These are phyloP conservation scores for Orchestes rusci DNA, from an alignment of 2,888 invertebrate species.

Conservation along the genomic window DNA sequence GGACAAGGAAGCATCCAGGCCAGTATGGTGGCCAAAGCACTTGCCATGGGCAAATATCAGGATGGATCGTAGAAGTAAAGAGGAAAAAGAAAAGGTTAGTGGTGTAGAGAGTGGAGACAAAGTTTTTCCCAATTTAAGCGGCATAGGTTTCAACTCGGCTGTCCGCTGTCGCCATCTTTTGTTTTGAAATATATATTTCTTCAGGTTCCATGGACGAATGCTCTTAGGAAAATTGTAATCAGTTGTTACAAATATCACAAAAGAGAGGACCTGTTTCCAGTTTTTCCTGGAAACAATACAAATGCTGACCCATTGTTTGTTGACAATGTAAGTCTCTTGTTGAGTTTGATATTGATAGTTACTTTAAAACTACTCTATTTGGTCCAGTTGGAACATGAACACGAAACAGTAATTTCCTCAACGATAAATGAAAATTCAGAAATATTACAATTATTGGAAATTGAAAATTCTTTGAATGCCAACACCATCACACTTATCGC, in stretches of 20 bases:
- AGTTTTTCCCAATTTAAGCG: no score
- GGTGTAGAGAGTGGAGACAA: no score
- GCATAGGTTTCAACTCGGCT: no score
- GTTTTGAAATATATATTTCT: not conserved
- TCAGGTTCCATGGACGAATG: slow-evolving; percentile 97
- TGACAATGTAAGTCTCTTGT: slow-evolving; percentile 40
- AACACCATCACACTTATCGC: no score
- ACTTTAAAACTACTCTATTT: no score
- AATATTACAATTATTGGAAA: no score
- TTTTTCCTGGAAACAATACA: slow-evolving; percentile 81
- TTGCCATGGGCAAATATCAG: slow-evolving; percentile 97
- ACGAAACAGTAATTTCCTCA: no score
- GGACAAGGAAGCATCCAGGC: slow-evolving; percentile 93
- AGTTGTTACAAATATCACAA: slow-evolving; percentile 98
- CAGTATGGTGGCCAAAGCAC: slow-evolving; percentile 98
- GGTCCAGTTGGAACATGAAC: no score
- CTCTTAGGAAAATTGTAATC: slow-evolving; percentile 90
- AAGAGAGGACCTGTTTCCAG: slow-evolving; percentile 88
- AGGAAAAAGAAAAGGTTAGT: slow-evolving; percentile 89
- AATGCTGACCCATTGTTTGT: slow-evolving; percentile 52
- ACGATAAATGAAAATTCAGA: no score
- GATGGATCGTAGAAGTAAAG: slow-evolving; percentile 93
- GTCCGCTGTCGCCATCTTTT: not conserved
- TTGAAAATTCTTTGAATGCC: no score
- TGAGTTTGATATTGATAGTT: no score